phyloP scores from a whole-genome alignment of 2,888 invertebrate genomes.

The Lasioglossum zephyrum region DNA sequence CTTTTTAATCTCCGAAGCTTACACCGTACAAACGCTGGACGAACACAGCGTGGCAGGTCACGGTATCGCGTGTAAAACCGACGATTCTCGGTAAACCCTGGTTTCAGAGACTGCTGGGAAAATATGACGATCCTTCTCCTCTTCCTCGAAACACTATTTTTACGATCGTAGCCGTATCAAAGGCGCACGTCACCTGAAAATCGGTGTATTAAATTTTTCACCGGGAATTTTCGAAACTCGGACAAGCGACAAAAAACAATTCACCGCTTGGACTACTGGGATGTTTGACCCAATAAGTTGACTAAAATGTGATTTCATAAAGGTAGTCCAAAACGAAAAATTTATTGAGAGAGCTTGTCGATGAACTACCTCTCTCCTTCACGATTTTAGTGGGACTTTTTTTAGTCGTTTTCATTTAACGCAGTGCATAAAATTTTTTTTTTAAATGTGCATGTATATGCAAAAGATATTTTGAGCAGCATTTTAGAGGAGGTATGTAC shows the following conservation, averaged over 20 bases:
- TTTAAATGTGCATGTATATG: too few species aligned
- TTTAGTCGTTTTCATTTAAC: too few species aligned
- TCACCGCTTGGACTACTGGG: too few species aligned
- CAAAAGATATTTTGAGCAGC: too few species aligned
- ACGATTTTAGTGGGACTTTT: not conserved
- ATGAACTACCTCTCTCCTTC: not conserved
- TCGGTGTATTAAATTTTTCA: slow-evolving; percentile 6
- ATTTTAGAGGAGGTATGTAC: too few species aligned
- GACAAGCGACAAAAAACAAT: not conserved
- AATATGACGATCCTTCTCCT: not conserved
- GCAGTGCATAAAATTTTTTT: too few species aligned
- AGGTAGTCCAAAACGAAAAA: not conserved
- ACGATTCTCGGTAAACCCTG: not conserved
- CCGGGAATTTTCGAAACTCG: not conserved
- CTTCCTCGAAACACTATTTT: not conserved
- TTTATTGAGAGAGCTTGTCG: not conserved
- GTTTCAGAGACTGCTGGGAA: not conserved
- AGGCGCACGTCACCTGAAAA: not conserved
- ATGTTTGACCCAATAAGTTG: not conserved
- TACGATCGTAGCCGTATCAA: not conserved
- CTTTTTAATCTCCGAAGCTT: not conserved
- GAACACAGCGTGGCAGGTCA: not conserved
- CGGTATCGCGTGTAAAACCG: not conserved
- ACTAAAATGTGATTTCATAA: not conserved
- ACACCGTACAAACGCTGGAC: not conserved